These are phyloP conservation scores for Ostrea edulis DNA, from an alignment of 1,140 invertebrate species.

Conservation along the genomic window DNA sequence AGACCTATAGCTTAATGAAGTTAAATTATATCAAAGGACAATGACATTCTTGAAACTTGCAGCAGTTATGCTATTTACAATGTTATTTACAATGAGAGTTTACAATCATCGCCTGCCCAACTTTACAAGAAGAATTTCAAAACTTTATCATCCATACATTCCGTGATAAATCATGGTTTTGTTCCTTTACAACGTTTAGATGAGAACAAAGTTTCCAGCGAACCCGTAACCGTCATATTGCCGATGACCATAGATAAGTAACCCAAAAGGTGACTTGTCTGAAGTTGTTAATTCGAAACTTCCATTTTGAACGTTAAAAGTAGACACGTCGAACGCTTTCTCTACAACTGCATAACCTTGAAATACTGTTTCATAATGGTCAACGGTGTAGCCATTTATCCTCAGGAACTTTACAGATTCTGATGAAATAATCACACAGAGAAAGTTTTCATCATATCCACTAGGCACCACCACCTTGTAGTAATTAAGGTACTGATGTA, in stretches of 20 bases:
- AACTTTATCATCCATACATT: too few relatives aligned
- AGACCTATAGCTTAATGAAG: too few relatives aligned
- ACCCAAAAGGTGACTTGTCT: background rate
- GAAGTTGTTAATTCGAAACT: background rate
- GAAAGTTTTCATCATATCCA: background rate
- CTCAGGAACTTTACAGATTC: background rate
- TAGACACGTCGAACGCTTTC: background rate
- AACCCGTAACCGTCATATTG: background rate
- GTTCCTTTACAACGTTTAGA: background rate
- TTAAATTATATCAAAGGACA: too few relatives aligned
- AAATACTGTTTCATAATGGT: background rate
- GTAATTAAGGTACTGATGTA: background rate
- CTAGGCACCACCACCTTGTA: background rate
- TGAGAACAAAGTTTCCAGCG: background rate
- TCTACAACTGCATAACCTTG: background rate
- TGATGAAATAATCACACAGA: background rate
- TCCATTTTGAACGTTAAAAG: background rate
- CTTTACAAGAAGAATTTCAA: too few relatives aligned
- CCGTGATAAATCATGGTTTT: too few relatives aligned
- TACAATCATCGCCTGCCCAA: too few relatives aligned
- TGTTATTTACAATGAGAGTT: too few relatives aligned
- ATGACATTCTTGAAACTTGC: too few relatives aligned
- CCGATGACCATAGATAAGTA: background rate
- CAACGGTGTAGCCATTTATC: background rate
- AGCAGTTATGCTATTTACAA: too few relatives aligned